Conservation (phyloP, 1,140 invertebrate genomes). For the Aricia agestis region DNA sequence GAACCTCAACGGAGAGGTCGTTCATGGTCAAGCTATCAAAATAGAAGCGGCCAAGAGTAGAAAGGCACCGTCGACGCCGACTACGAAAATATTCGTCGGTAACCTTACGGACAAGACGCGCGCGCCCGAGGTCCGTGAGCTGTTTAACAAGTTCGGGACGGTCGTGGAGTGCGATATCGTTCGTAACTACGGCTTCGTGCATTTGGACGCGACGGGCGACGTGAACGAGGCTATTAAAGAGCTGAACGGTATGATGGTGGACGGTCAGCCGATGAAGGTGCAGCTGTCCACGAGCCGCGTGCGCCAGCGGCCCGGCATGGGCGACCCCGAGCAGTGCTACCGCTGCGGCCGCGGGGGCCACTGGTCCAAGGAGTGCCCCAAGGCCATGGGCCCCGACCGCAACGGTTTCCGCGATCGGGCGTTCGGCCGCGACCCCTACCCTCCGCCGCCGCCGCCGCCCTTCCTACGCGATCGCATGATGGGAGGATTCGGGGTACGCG, state of each 20-base stretch:
- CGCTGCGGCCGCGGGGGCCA: constrained; percentile 94
- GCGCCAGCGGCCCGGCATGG: constrained; percentile 94
- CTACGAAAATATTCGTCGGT: constrained; percentile 93
- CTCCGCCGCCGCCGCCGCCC: constrained; percentile 88
- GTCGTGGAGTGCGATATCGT: constrained; percentile 95
- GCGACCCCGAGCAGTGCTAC: constrained; percentile 95
- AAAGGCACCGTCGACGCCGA: constrained; percentile 88
- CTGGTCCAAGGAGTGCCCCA: constrained; percentile 96
- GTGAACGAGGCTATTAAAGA: constrained; percentile 92
- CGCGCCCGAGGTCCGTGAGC: constrained; percentile 88
- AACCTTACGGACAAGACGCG: constrained; percentile 93
- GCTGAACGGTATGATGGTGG: constrained; percentile 88
- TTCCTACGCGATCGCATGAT: constrained; percentile 91
- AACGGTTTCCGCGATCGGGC: constrained; percentile 88
- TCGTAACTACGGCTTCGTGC: constrained; percentile 94
- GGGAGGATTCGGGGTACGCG: constrained; percentile 88
- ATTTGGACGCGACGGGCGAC: constrained; percentile 88
- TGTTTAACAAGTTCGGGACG: constrained; percentile 92
- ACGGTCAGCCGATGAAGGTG: constrained; percentile 92
- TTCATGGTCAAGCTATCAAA: constrained; percentile 93
- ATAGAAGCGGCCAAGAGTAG: constrained; percentile 93
- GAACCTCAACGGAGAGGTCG: constrained; percentile 90
- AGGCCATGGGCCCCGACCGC: constrained; percentile 83
- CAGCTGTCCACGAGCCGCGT: constrained; percentile 94
- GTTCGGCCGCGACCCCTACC: constrained; percentile 89